phyloP scores from a whole-genome alignment of 2,113 vertebrate species.

The Chlamydotis undulata region DNA sequence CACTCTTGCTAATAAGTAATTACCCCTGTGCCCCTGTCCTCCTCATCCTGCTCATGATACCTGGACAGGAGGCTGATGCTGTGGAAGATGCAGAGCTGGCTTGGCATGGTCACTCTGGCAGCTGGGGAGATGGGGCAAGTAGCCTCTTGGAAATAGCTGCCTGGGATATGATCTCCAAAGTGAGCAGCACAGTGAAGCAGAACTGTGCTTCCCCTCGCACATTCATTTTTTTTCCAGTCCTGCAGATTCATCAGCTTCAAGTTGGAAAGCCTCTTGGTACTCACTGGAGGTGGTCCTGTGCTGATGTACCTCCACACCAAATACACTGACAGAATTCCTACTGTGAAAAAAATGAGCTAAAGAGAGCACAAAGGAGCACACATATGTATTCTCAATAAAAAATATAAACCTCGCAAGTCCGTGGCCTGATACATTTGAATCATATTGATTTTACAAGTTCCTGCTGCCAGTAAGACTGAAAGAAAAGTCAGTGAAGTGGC shows the following conservation, averaged over 20 bases:
- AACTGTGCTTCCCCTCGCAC: neutral
- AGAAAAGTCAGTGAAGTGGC: neutral
- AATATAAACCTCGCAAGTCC: neutral
- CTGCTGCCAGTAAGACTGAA: neutral
- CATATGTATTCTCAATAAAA: neutral
- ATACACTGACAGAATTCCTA: neutral
- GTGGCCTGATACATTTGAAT: neutral
- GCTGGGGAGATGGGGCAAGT: neutral
- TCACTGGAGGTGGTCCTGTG: neutral
- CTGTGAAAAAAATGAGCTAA: neutral
- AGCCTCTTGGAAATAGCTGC: neutral
- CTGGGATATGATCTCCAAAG: neutral
- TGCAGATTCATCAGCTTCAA: neutral
- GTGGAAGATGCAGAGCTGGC: neutral
- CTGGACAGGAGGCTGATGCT: neutral
- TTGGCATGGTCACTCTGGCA: fast-evolving
- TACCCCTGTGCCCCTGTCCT: fast-evolving
- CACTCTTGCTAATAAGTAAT: neutral
- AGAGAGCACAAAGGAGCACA: neutral
- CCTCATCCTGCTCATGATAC: fast-evolving
- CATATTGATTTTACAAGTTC: neutral
- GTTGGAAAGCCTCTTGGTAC: neutral
- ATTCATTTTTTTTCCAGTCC: neutral
- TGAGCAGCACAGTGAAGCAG: fast-evolving
- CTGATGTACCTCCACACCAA: neutral